Evolutionary conservation across 2,113 vertebrate species (phyloP).

Genomic region (Taxidea taxus): DNA sequence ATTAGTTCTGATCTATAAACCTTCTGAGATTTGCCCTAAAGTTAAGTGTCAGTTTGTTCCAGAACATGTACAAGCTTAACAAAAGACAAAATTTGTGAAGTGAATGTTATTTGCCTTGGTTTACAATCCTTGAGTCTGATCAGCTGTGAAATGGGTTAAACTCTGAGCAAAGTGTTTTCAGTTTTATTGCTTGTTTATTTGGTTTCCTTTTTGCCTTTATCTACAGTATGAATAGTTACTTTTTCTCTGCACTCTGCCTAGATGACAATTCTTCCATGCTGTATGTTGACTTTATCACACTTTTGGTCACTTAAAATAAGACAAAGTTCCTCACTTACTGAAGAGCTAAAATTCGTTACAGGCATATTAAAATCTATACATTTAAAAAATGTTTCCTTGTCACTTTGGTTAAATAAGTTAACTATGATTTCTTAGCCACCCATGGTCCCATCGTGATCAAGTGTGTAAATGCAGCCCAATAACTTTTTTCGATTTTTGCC

Average conservation of each 20-base stretch:
- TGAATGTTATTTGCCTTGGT: constrained; percentile 17
- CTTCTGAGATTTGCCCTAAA: not conserved
- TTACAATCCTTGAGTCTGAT: not conserved
- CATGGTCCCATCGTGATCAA: not conserved
- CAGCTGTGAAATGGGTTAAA: not conserved
- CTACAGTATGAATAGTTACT: not conserved
- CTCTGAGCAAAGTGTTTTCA: not conserved
- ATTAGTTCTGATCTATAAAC: not conserved
- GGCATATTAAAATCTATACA: not conserved
- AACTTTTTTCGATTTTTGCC: not conserved
- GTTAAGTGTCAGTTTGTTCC: not conserved
- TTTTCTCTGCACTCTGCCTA: constrained; percentile 10
- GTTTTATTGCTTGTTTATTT: not conserved
- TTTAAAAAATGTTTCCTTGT: not conserved
- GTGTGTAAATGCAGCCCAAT: not conserved
- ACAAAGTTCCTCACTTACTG: not conserved
- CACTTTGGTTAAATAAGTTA: not conserved
- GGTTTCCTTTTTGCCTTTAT: not conserved
- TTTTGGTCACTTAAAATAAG: not conserved
- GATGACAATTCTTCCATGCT: not conserved
- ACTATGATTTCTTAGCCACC: not conserved
- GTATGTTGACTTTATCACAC: not conserved
- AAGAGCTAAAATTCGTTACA: not conserved
- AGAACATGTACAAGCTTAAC: not conserved
- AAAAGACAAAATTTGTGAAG: not conserved